These are phyloP conservation scores for Dioctria linearis DNA, from an alignment of 2,888 invertebrate species.

Conservation along the genomic window DNA sequence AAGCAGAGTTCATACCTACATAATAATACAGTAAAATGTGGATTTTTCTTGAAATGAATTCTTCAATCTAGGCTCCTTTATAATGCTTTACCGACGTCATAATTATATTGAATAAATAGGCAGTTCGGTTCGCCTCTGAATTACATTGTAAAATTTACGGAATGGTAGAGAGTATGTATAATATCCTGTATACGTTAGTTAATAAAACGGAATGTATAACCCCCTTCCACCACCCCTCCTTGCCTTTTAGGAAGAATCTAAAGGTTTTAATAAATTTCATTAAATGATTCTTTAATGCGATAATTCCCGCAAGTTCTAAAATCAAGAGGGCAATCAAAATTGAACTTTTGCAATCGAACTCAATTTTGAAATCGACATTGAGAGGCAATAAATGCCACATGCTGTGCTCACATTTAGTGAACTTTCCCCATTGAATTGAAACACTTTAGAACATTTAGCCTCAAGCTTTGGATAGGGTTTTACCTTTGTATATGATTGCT, in stretches of 20 bases:
- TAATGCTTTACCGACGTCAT: too few species aligned
- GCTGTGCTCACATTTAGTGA: slow-evolving; percentile 5
- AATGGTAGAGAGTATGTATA: too few species aligned
- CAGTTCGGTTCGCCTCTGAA: too few species aligned
- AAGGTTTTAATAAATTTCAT: slow-evolving; percentile 10
- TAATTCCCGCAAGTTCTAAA: slow-evolving; percentile 21
- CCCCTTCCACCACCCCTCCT: background rate
- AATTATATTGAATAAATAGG: too few species aligned
- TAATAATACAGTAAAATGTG: slow-evolving; percentile 36
- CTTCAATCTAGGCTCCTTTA: too few species aligned
- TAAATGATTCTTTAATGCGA: slow-evolving; percentile 5
- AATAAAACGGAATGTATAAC: too few species aligned
- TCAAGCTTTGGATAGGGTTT: background rate
- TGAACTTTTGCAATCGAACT: slow-evolving; percentile 49
- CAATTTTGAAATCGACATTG: slow-evolving; percentile 20
- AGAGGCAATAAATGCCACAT: slow-evolving; percentile 31
- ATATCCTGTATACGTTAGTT: too few species aligned
- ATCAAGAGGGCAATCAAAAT: slow-evolving; percentile 39
- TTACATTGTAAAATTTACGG: too few species aligned
- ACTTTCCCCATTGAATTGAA: background rate
- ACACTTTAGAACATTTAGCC: too few species aligned
- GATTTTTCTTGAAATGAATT: too few species aligned
- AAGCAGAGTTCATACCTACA: too few species aligned
- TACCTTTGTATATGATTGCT: slow-evolving; percentile 6
- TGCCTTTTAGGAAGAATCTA: slow-evolving; percentile 15